Conservation (phyloP, 2,797 vertebrate species). For the Gambelia wislizenii region DNA sequence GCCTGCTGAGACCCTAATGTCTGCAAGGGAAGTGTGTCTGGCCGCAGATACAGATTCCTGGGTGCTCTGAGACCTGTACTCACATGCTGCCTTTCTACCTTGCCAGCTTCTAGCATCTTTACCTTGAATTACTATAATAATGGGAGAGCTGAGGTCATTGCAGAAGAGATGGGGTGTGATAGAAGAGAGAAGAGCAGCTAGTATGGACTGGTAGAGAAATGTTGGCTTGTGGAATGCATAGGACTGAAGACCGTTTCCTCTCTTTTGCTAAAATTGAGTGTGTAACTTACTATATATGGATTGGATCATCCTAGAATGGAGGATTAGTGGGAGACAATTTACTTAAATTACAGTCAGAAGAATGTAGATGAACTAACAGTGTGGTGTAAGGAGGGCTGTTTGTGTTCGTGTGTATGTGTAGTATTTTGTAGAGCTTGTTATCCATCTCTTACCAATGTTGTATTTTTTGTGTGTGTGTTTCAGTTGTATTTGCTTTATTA, state of each 20-base stretch:
- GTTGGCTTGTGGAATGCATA: background rate
- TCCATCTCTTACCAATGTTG: background rate
- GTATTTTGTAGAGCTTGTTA: too few relatives aligned
- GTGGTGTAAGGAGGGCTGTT: background rate
- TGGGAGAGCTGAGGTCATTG: background rate
- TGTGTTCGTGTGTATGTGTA: background rate
- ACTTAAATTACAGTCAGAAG: background rate
- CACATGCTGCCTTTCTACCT: background rate
- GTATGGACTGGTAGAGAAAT: background rate
- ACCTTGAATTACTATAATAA: background rate
- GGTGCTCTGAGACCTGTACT: background rate
- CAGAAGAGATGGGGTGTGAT: too few relatives aligned
- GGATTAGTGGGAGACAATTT: background rate
- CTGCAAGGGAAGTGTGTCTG: background rate
- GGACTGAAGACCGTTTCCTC: background rate
- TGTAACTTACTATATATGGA: background rate
- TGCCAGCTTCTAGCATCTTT: background rate
- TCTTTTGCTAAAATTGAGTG: background rate
- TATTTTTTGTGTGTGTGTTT: background rate
- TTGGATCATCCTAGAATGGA: background rate
- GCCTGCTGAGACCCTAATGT: background rate
- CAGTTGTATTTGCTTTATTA: background rate
- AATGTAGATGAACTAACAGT: too few relatives aligned
- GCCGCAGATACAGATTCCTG: too few relatives aligned
- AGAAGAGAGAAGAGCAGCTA: background rate